Base-by-base conservation (phyloP, 2,888 invertebrate genomes). In the Stenodema calcarata region DNA sequence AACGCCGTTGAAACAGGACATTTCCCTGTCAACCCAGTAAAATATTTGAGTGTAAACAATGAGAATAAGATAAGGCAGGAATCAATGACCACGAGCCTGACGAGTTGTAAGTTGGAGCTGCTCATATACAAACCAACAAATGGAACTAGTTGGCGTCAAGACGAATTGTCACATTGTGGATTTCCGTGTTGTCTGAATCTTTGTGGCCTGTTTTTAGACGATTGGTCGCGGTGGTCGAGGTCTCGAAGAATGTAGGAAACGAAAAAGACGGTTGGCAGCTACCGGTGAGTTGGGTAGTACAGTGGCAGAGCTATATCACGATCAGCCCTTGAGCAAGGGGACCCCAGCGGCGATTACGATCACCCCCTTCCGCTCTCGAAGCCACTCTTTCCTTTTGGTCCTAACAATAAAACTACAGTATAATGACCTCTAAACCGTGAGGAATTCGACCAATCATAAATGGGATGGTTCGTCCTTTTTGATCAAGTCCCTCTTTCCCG, bases 271-370 rank as follows among this genome's bases (percentile, higher is more conserved):
- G 16, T 18, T 54, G 54, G 35, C 73, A 73, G 73, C 73, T 73
- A 73, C 28, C 30, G 73, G 35, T 23, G 73, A 28, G 30, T n/a
- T 7, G 73, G 30, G 73, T 73, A 35, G 35, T 35, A 30, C 73
- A 23, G 73, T 73, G 73, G 73, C 73, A 35, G 73, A 35, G 35
- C 73, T 73, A n/a, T 30, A 73, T 73, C 73, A 73, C 73, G 73
- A 73, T 30, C 73, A 73, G 73, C 73, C 73, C 73, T 73, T 73
- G 73, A 73, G 73, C 73, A n/a, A 73, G 35, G 73, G 73, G 35
- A 35, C 73, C 35, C 73, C 30, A 73, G 30, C 73, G 73, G 73
- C 73, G 73, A 73, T 73, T 73, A 73, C 73, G 28, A 73, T 73
- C 73, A 35, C 73, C 28, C 28, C 73, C 54, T 54, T 23, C 23